phyloP scores from a whole-genome alignment of 2,113 vertebrate species.

The Cyphomyrus plagiostoma region DNA sequence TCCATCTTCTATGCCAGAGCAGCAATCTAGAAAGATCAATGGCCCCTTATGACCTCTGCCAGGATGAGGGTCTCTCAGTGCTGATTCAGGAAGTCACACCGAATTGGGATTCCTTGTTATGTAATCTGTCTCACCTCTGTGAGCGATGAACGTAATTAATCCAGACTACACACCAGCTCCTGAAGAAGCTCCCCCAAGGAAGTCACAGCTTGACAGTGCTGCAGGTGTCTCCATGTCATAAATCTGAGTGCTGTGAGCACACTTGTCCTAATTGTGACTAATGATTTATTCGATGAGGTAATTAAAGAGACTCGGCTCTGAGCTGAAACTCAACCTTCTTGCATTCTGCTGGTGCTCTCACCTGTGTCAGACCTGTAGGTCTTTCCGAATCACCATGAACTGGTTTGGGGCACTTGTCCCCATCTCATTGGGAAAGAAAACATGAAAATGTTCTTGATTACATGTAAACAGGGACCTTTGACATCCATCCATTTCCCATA shows the following conservation, averaged over 20 bases:
- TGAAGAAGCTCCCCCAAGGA: neutral
- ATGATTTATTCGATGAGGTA: neutral
- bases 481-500: neutral
- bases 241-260: neutral
- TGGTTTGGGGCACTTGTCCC: neutral
- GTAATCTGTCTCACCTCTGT: neutral
- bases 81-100: neutral
- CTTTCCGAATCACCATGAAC: neutral
- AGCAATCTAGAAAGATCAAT: neutral
- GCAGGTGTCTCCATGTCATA: constrained; percentile 15
- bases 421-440: neutral
- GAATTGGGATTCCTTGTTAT: neutral
- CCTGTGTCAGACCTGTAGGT: neutral
- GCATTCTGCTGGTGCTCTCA: neutral
- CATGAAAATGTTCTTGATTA: neutral
- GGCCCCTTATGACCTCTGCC: neutral
- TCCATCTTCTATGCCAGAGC: neutral
- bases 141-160: neutral
- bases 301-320: neutral
- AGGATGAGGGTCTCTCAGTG: neutral
- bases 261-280: constrained; percentile 6
- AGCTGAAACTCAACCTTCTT: neutral
- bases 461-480: neutral
- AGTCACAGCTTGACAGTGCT: neutral
- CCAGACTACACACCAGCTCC: neutral